Conservation (phyloP, 1,140 invertebrate genomes). For the Bombus pyrosoma region DNA sequence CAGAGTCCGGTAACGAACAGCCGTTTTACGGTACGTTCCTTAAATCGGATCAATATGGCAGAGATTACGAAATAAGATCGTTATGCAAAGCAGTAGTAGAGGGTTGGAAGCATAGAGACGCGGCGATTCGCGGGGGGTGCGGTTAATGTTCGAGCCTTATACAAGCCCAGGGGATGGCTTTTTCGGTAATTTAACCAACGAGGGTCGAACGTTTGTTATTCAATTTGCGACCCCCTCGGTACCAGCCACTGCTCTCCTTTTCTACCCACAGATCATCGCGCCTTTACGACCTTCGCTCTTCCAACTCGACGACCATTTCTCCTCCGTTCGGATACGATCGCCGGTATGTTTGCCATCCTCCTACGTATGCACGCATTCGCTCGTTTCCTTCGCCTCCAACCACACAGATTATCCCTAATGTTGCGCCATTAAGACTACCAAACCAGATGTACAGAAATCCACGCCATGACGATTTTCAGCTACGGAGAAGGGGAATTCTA, state of each 20-base stretch:
- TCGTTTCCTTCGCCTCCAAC: not conserved
- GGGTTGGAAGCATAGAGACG: conserved; percentile 54
- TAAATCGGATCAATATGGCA: conserved; percentile 80
- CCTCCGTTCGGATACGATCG: conserved; percentile 33
- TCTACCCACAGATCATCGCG: conserved; percentile 62
- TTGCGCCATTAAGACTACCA: not conserved
- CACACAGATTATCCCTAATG: not conserved
- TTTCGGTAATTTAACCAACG: conserved; percentile 77
- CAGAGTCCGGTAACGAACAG: not conserved
- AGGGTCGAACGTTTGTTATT: conserved; percentile 81
- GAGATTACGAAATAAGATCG: conserved; percentile 80
- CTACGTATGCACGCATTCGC: not conserved
- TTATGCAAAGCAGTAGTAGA: conserved; percentile 78
- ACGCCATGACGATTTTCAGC: no score
- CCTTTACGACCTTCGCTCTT: conserved; percentile 55
- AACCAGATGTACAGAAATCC: no score
- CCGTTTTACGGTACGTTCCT: not conserved
- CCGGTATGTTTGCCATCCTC: conserved; percentile 14
- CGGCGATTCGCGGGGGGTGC: conserved; percentile 71
- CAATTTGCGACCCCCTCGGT: conserved; percentile 76
- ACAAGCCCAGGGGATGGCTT: conserved; percentile 72
- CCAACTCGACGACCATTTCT: conserved; percentile 44
- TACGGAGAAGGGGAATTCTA: not conserved
- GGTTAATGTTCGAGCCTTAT: conserved; percentile 76
- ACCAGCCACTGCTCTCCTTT: conserved; percentile 64